These are phyloP conservation scores for Vesta saturnalis DNA, from an alignment of 2,888 invertebrate genomes.

Conservation along the genomic window DNA sequence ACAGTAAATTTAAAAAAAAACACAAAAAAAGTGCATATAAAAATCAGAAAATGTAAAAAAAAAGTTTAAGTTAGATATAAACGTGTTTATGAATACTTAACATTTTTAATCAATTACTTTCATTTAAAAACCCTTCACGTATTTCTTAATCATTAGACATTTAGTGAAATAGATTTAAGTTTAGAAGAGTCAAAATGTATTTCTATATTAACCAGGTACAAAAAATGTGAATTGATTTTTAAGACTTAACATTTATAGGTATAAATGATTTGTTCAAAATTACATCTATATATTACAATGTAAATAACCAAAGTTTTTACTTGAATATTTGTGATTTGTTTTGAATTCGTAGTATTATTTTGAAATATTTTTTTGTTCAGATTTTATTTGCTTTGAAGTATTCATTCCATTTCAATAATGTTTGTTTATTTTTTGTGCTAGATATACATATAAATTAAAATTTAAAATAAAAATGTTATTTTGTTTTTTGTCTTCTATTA, in stretches of 20 bases:
- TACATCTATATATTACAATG: not conserved
- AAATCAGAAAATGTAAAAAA: slow-evolving; percentile 2
- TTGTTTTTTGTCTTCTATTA: not conserved
- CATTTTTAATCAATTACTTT: not conserved
- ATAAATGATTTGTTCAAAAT: not conserved
- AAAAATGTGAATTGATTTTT: not conserved
- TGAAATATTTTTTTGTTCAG: not conserved
- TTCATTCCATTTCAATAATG: slow-evolving; percentile 26
- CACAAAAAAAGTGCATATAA: not conserved
- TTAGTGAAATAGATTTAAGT: not conserved
- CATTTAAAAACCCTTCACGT: not conserved
- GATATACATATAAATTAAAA: slow-evolving; percentile 7
- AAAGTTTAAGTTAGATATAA: not conserved
- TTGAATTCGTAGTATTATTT: slow-evolving; percentile 11
- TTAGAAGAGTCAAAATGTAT: not conserved
- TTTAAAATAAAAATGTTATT: not conserved
- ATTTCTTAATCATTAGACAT: not conserved
- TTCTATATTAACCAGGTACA: too few relatives aligned
- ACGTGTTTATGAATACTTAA: slow-evolving; percentile 10
- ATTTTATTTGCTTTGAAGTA: slow-evolving; percentile 9
- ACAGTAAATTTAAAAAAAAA: not conserved
- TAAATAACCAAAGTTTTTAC: not conserved
- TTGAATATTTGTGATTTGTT: slow-evolving; percentile 15
- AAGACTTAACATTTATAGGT: not conserved
- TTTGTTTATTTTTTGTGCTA: not conserved